Percentiles rank a stretch among this genome's conserved stretches.
Conservation (phyloP, 2,888 invertebrate genomes). For the Iselma pallidipennis region DNA sequence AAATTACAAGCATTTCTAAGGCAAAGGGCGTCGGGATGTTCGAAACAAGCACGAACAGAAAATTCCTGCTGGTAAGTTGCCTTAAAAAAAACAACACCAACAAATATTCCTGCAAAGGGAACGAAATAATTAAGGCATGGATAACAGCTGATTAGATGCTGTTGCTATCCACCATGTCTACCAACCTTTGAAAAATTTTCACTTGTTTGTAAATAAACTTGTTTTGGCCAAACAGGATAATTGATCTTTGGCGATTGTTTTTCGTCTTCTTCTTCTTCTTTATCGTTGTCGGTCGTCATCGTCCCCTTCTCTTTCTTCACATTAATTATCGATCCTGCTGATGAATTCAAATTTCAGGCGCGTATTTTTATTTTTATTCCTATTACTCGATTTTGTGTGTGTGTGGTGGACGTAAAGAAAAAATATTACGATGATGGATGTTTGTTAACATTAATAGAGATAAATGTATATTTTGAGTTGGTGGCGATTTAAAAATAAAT, state of each 20-base stretch:
- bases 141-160: conserved; percentile 4
- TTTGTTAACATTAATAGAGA: conserved; percentile 2
- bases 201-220: conserved; percentile 2
- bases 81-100: not conserved
- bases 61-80: conserved; percentile 55
- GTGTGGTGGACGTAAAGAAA: too few species aligned
- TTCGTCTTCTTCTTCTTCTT: not conserved
- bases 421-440: not conserved
- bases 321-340: not conserved
- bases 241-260: not conserved
- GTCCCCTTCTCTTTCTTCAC: not conserved
- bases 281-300: not conserved
- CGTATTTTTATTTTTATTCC: too few species aligned
- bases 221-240: not conserved
- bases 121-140: not conserved
- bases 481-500: not conserved
- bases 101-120: too few species aligned
- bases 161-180: not conserved
- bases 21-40: conserved; percentile 53
- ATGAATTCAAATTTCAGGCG: not conserved
- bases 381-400: too few species aligned
- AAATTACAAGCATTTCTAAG: conserved; percentile 76
- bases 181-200: not conserved
- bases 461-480: not conserved
- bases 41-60: conserved; percentile 50